These are phyloP conservation scores for Lingula anatina DNA, from an alignment of 2,888 invertebrate genomes.

Conservation along the genomic window DNA sequence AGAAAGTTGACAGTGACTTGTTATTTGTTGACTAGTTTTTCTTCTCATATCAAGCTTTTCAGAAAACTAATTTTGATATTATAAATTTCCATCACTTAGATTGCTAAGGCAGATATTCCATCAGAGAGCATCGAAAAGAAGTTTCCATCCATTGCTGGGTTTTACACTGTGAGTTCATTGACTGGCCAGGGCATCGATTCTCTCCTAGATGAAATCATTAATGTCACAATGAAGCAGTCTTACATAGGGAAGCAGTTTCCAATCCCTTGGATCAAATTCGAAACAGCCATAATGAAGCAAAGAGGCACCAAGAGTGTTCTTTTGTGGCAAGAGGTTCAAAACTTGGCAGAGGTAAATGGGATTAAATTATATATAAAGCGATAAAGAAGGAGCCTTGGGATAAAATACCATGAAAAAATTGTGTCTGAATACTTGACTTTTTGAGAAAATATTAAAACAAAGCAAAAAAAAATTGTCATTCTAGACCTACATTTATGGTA, in stretches of 20 bases:
- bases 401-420: too few relatives aligned
- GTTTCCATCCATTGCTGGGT: slow-evolving; percentile 47
- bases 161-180: slow-evolving; percentile 45
- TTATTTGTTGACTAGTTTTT: too few relatives aligned
- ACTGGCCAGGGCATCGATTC: slow-evolving; percentile 43
- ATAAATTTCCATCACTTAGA: too few relatives aligned
- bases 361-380: too few relatives aligned
- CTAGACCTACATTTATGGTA: too few relatives aligned
- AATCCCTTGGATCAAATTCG: slow-evolving; percentile 45
- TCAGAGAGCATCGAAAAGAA: slow-evolving; percentile 31
- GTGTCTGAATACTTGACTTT: too few relatives aligned
- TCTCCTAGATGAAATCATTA: slow-evolving; percentile 27
- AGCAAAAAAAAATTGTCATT: too few relatives aligned
- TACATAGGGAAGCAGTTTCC: slow-evolving; percentile 52
- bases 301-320: background rate
- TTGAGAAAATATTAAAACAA: too few relatives aligned
- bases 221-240: slow-evolving; percentile 38
- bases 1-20: too few relatives aligned
- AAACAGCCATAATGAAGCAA: slow-evolving; percentile 29
- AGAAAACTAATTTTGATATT: too few relatives aligned
- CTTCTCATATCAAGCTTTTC: too few relatives aligned
- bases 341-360: background rate
- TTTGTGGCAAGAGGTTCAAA: background rate
- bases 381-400: too few relatives aligned
- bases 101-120: slow-evolving; percentile 38